Percentiles rank a stretch among this genome's conserved stretches.
These are phyloP conservation scores for Drosophila robusta DNA, from an alignment of 2,888 invertebrate genomes.

Conservation along the genomic window DNA sequence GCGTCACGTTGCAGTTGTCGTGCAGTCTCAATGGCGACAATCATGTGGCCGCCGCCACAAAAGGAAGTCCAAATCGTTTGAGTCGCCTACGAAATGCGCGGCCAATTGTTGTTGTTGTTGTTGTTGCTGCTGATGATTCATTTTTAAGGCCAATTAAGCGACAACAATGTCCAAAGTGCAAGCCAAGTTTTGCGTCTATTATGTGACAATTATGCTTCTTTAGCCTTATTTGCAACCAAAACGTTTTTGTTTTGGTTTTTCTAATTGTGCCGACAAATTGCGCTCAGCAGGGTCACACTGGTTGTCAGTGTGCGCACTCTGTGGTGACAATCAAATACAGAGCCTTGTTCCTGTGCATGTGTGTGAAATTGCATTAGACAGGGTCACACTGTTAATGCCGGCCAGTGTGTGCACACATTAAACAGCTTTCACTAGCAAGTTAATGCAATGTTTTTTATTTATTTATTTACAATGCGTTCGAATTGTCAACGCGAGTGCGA, in stretches of 20 bases:
- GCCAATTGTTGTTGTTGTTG: constrained; percentile 28
- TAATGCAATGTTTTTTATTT: neutral
- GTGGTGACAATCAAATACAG: constrained; percentile 7
- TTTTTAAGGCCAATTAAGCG: constrained; percentile 47
- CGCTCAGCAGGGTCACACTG: constrained; percentile 44
- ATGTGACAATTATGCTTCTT: constrained; percentile 59
- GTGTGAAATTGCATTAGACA: constrained; percentile 13
- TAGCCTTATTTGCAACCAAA: constrained; percentile 42
- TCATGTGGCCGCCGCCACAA: constrained; percentile 54
- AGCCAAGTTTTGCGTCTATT: constrained; percentile 41
- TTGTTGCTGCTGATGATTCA: constrained; percentile 42
- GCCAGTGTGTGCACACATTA: constrained; percentile 7
- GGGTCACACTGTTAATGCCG: constrained; percentile 23
- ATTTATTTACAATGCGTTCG: constrained; percentile 2
- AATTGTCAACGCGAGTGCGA: neutral
- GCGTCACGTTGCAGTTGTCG: constrained; percentile 59
- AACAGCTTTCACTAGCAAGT: constrained; percentile 18
- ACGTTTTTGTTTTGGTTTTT: constrained; percentile 12
- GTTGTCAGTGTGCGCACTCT: constrained; percentile 31
- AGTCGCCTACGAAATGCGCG: constrained; percentile 53
- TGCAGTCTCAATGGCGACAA: constrained; percentile 61
- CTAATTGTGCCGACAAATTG: constrained; percentile 12
- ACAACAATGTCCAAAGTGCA: constrained; percentile 27
- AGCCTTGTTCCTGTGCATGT: neutral
- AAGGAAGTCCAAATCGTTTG: constrained; percentile 55